Evolutionary conservation across 2,888 invertebrate genomes (phyloP).

Genomic region (Archips crataeganus): DNA sequence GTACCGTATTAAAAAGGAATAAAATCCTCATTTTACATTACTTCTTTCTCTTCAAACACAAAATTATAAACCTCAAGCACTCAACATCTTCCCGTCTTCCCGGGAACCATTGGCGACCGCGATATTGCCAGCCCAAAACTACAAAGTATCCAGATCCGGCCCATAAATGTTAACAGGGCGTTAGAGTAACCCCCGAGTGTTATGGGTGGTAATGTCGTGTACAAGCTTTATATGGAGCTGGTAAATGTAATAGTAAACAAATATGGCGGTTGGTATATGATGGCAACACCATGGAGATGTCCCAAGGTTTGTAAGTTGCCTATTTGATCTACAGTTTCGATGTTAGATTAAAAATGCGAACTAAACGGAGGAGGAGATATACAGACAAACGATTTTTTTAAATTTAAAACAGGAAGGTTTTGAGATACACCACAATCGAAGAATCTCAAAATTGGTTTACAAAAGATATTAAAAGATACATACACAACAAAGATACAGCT

Average conservation of each 20-base stretch:
- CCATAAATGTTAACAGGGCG: slow-evolving; percentile 40
- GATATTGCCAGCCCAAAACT: slow-evolving; percentile 2
- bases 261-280: background rate
- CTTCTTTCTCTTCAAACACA: background rate
- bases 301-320: background rate
- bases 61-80: background rate
- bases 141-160: slow-evolving; percentile 25
- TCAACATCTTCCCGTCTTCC: background rate
- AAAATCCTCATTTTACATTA: background rate
- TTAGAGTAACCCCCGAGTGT: slow-evolving; percentile 12
- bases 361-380: background rate
- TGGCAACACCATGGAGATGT: background rate
- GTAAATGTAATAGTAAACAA: background rate
- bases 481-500: too few relatives aligned
- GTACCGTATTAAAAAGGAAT: too few relatives aligned
- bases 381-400: background rate
- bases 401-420: too few relatives aligned
- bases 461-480: too few relatives aligned
- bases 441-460: too few relatives aligned
- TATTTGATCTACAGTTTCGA: background rate
- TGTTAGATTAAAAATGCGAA: too few relatives aligned
- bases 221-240: background rate
- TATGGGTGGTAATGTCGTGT: slow-evolving; percentile 5
- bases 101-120: background rate
- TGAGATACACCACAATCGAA: too few relatives aligned